Conservation (phyloP, 2,888 invertebrate species). For the Dascillus cervinus region DNA sequence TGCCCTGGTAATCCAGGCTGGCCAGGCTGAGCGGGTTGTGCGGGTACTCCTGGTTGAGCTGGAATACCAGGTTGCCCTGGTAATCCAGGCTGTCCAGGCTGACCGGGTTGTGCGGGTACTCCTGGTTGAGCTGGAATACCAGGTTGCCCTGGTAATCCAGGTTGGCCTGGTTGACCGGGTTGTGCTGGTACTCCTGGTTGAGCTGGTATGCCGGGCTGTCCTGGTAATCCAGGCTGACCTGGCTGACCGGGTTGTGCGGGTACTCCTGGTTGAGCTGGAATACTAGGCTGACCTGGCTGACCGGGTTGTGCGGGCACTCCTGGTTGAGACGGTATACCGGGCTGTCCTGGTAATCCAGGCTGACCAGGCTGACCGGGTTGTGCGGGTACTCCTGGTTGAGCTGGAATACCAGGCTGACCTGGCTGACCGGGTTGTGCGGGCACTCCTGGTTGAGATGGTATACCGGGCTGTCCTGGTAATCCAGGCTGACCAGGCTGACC, state of each 20-base stretch:
- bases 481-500: conserved; percentile 13
- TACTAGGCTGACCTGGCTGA: conserved; percentile 31
- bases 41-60: not conserved
- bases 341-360: not conserved
- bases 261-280: conserved; percentile 10
- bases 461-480: conserved; percentile 5
- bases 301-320: conserved; percentile 33
- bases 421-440: conserved; percentile 9
- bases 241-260: conserved; percentile 17
- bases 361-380: conserved; percentile 4
- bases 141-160: not conserved
- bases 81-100: conserved; percentile 12
- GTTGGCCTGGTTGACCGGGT: not conserved
- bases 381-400: conserved; percentile 7
- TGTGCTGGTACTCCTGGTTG: not conserved
- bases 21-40: not conserved
- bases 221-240: conserved; percentile 12
- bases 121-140: not conserved
- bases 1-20: not conserved
- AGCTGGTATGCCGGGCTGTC: not conserved
- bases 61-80: conserved; percentile 8
- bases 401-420: conserved; percentile 12
- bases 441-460: conserved; percentile 9
- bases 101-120: not conserved
- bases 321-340: conserved; percentile 36